phyloP scores from a whole-genome alignment of 2,797 vertebrate genomes.

The Muscicapa striata region DNA sequence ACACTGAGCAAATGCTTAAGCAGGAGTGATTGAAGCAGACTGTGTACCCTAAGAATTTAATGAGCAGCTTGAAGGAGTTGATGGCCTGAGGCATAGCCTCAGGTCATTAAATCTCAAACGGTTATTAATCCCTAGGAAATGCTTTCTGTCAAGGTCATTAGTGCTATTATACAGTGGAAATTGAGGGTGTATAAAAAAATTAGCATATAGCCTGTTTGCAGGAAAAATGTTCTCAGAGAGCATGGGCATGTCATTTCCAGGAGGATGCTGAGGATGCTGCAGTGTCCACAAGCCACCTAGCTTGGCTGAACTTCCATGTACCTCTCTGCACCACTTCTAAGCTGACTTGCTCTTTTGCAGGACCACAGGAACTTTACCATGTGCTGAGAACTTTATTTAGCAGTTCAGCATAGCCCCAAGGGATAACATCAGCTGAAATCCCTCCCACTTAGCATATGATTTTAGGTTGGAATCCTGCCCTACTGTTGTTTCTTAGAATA shows the following conservation, averaged over 20 bases:
- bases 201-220: background rate
- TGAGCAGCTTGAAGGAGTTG: slow-evolving; percentile 44
- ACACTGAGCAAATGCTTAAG: slow-evolving; percentile 47
- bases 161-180: slow-evolving; percentile 31
- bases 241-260: background rate
- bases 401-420: background rate
- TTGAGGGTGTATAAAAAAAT: background rate
- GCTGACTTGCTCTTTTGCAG: background rate
- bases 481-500: background rate
- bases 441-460: background rate
- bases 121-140: slow-evolving; percentile 46
- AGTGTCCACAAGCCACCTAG: background rate
- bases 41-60: slow-evolving; percentile 51
- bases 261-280: background rate
- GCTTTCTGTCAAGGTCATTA: slow-evolving; percentile 59
- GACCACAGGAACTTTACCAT: background rate
- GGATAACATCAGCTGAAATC: background rate
- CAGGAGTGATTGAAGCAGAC: slow-evolving; percentile 25
- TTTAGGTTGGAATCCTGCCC: background rate
- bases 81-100: slow-evolving; percentile 38
- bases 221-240: background rate
- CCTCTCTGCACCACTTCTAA: background rate
- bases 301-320: background rate
- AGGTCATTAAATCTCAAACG: slow-evolving; percentile 60
- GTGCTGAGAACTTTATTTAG: background rate